phyloP scores from a whole-genome alignment of 2,888 invertebrate species.

The Pristionchus mayeri region DNA sequence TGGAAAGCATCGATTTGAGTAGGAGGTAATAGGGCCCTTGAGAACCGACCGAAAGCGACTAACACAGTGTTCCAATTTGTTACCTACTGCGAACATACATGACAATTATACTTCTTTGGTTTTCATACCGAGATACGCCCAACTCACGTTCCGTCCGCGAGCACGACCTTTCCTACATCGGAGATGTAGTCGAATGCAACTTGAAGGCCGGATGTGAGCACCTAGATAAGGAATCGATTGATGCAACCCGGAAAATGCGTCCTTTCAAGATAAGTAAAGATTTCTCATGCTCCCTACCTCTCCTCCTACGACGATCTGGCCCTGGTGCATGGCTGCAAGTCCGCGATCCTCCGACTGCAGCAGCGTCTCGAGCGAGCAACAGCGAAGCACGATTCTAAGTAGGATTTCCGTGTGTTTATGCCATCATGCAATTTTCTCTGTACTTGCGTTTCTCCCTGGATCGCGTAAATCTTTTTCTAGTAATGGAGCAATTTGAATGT shows the following conservation, averaged over 20 bases:
- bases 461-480: no score
- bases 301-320: conserved; percentile 41
- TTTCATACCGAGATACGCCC: no score
- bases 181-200: conserved; percentile 48
- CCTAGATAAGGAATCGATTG: not conserved
- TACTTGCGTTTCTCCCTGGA: no score
- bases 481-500: not conserved
- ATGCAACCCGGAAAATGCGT: no score
- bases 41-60: no score
- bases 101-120: no score
- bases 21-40: no score
- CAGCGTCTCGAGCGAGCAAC: not conserved
- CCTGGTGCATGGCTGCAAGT: not conserved
- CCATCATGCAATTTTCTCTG: no score
- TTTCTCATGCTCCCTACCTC: conserved; percentile 10
- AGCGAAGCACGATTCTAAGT: conserved; percentile 15
- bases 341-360: conserved; percentile 39
- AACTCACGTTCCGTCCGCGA: conserved; percentile 39
- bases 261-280: not conserved
- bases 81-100: no score
- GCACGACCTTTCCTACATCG: conserved; percentile 8
- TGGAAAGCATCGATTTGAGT: not conserved
- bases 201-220: not conserved
- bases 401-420: not conserved
- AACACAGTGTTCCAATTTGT: no score